Percentiles rank a stretch among this genome's conserved stretches.
These are phyloP conservation scores for Psammodynastes pulverulentus DNA, from an alignment of 2,113 vertebrate species.

Conservation along the genomic window DNA sequence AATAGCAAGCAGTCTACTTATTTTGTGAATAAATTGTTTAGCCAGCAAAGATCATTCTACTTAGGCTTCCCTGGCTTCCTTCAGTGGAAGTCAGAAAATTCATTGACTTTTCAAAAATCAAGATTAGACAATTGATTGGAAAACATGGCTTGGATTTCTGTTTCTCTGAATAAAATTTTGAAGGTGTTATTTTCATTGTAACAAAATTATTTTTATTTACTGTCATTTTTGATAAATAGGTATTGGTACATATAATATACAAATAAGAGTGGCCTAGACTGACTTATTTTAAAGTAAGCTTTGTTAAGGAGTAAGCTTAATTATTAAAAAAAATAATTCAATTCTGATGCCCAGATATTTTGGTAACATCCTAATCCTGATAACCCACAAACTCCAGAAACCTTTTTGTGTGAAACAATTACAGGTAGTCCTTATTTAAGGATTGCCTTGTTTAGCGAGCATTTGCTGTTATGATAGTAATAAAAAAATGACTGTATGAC, in stretches of 20 bases:
- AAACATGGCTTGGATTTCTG: neutral
- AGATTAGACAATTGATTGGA: conserved; percentile 8
- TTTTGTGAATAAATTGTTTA: conserved; percentile 66
- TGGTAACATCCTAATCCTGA: neutral
- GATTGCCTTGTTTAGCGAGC: neutral
- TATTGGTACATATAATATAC: neutral
- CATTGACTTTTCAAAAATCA: neutral
- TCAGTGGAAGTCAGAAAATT: conserved; percentile 7
- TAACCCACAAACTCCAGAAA: neutral
- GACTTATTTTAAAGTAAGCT: neutral
- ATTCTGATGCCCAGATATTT: neutral
- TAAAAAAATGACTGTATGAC: neutral
- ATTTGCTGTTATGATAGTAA: neutral
- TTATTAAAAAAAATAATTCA: neutral
- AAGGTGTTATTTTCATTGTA: neutral
- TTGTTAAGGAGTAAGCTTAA: neutral
- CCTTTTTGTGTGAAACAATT: neutral
- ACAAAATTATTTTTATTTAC: neutral
- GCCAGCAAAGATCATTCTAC: conserved; percentile 41
- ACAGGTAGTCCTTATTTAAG: neutral
- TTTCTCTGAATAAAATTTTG: neutral
- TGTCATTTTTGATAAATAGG: neutral
- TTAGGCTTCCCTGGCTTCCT: conserved; percentile 33
- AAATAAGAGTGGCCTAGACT: neutral
- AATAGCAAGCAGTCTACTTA: conserved; percentile 54